Conservation (phyloP, 2,113 vertebrate genomes). For the Pseudolaguvia tuberculata region DNA sequence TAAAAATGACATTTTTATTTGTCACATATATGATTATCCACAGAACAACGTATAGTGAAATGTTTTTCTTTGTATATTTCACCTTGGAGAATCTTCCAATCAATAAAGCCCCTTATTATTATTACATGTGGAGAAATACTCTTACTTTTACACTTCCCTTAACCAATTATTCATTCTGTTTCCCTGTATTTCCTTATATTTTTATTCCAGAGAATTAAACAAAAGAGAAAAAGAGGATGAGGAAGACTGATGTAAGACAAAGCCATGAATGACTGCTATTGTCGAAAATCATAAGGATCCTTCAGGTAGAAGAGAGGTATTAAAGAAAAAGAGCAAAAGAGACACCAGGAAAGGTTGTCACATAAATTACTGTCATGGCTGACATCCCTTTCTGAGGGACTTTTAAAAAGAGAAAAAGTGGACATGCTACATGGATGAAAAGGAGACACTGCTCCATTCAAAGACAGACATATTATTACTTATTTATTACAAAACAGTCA, state of each 20-base stretch:
- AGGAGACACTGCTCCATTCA: background rate
- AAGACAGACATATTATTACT: background rate
- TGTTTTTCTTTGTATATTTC: too few species aligned
- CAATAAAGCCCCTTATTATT: background rate
- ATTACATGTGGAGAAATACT: conserved; percentile 38
- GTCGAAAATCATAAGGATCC: conserved; percentile 33
- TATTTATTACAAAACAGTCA: background rate
- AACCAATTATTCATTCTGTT: conserved; percentile 6
- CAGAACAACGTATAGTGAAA: too few species aligned
- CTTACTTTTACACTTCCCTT: conserved; percentile 39
- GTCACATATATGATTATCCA: too few species aligned
- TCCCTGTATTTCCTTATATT: background rate
- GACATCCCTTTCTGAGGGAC: conserved; percentile 39
- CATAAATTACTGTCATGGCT: conserved; percentile 60
- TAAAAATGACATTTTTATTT: too few species aligned
- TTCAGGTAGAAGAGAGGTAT: conserved; percentile 11
- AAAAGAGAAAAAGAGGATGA: conserved; percentile 49
- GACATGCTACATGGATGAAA: background rate
- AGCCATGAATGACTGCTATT: conserved; percentile 51
- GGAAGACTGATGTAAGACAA: conserved; percentile 47
- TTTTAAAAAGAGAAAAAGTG: conserved; percentile 30
- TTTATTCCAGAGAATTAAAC: conserved; percentile 37
- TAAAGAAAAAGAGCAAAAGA: conserved; percentile 23
- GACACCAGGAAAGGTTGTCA: conserved; percentile 14
- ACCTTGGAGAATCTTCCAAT: too few species aligned